Evolutionary conservation across 2,797 vertebrate species (phyloP), one percentile per base, ranked within the genome.

Genomic region (Chromobotia macracanthus): DNA sequence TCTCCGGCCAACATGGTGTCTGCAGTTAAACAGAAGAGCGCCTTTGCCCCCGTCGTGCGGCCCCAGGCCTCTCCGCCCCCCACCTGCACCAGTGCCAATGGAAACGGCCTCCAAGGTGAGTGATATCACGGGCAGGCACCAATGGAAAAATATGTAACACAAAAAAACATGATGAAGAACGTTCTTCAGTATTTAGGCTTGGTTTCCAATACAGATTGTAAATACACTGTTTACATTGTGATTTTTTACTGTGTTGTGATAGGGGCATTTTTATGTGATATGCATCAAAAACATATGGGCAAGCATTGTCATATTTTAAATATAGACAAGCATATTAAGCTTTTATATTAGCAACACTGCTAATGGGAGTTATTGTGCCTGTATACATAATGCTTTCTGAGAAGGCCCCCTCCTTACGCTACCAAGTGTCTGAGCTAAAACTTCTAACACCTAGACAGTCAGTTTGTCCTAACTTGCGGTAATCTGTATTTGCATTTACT

Each of bases 1-100:
- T 99, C 97, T 84, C 97, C 97, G 87, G 97, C 97, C 93, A 98
- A 98, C 94, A 98, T 99, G 97, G 97, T 99, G 87, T 98, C 97
- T 1, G 97, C 97, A 1, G 97, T 98, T 87, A 99, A 99, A 86
- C 97, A 99, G 94, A 99, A 99, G 95, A 98, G 97, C 5, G 97
- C 97, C 84, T 99, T 99, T 8, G 97, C 97, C 1, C 97, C 97
- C 0, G 97, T 99, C 0, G 97, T 99, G 90, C 94, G 97, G 91
- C 97, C 97, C 23, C 96, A 97, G 73, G 95, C 96, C 60, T 99
- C 97, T 31, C 97, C 97, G 2, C 97, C 97, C 25, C 96, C 97
- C 84, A 97, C 96, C 87, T 99, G 97, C 89, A 98, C 95, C 95
- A 97, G 95, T 91, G 94, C 96, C 94, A 98, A 98, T 0, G 97